Base-by-base conservation (phyloP, 2,797 vertebrate genomes). In the Paguma larvata region DNA sequence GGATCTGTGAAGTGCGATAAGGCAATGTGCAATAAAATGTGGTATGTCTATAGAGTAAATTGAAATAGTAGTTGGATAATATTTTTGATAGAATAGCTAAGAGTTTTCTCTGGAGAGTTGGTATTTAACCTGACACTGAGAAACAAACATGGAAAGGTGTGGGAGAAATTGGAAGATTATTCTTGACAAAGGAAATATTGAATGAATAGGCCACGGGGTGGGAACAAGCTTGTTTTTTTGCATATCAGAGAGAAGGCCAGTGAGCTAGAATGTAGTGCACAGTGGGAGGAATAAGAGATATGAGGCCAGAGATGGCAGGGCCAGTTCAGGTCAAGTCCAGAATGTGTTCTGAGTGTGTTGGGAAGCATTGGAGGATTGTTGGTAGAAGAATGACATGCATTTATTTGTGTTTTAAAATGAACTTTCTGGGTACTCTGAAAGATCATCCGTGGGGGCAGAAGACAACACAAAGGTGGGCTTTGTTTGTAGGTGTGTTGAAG, bases 201-300 rank as follows among this genome's bases (percentile, higher is more conserved):
- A 38, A 0, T 1, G 1, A 18, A 25, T 19, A 25, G 27, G 1
- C 0, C 25, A 13, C 11, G 34, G 41, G 0, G 1, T 72, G 19
- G 41, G 11, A 6, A 51, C 0, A 18, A 44, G 15, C 18, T 79
- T 80, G 23, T 0, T 46, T 44, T 46, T 21, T 1, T 34, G 8
- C 1, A 38, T 21, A 51, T 25, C 51, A 56, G n/a, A 77, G 25
- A 48, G 13, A 41, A 86, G 5, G 18, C 7, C 5, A 4, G 14
- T 14, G 70, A 93, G 7, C 19, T 59, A 3, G 5, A 56, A 1
- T 27, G 0, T 23, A 5, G 3, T 6, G 1, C 7, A 0, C 6
- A 1, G 19, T 0, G 56, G 13, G 2, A 6, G 3, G 1, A 11
- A 3, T n/a, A 34, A 7, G 13, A 2, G 10, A 19, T 2, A 48